Conservation (phyloP, 1,140 invertebrate species). For the Magallana ariakensis region DNA sequence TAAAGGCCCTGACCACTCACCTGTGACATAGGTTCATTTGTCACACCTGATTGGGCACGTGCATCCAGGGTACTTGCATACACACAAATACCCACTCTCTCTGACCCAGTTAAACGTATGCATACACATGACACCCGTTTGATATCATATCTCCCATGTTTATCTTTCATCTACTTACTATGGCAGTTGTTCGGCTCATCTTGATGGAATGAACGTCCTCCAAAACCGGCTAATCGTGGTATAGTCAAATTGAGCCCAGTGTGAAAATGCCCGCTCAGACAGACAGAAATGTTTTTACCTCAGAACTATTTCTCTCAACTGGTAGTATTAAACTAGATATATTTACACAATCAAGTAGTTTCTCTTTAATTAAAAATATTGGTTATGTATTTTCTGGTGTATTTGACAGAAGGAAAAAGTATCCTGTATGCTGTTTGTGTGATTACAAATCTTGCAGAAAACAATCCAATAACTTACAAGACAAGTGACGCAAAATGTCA, state of each 20-base stretch:
- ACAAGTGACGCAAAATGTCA: too few relatives aligned
- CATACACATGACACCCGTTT: background rate
- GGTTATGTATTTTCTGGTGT: too few relatives aligned
- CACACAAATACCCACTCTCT: too few relatives aligned
- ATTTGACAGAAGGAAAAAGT: too few relatives aligned
- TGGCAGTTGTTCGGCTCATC: conserved; percentile 7
- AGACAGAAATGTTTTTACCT: background rate
- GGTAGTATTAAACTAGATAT: too few relatives aligned
- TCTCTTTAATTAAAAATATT: too few relatives aligned
- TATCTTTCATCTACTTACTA: background rate
- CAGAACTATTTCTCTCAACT: too few relatives aligned
- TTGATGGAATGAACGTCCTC: conserved; percentile 18
- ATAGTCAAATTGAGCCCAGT: background rate
- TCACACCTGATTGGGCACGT: background rate
- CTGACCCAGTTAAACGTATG: background rate
- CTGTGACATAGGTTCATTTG: background rate
- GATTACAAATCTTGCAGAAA: too few relatives aligned
- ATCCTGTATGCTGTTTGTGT: too few relatives aligned
- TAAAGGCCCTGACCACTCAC: background rate
- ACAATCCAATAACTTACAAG: too few relatives aligned
- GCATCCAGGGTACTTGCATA: background rate
- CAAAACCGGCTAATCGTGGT: background rate
- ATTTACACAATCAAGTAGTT: too few relatives aligned
- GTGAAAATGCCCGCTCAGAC: background rate
- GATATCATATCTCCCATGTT: background rate